Evolutionary conservation across 2,113 vertebrate species (phyloP).

Genomic region (Zootoca vivipara): DNA sequence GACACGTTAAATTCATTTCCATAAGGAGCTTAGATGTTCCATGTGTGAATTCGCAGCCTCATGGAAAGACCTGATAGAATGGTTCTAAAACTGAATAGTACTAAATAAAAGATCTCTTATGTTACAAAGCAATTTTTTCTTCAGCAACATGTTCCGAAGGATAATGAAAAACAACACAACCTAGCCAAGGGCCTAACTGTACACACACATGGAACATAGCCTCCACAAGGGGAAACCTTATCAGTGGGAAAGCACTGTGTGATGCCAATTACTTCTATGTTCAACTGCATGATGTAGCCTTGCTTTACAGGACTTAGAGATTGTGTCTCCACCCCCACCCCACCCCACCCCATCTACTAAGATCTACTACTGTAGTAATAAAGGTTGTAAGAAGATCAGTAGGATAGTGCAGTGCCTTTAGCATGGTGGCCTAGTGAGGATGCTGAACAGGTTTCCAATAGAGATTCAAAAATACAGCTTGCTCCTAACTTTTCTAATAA

Average conservation of each 20-base stretch:
- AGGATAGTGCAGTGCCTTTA: not conserved
- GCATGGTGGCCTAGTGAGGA: not conserved
- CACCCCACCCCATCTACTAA: not conserved
- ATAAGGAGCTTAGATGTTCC: not conserved
- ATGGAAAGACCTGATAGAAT: not conserved
- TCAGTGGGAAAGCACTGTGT: not conserved
- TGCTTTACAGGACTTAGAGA: not conserved
- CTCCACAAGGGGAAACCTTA: not conserved
- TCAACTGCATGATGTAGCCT: not conserved
- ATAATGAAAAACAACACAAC: accelerated
- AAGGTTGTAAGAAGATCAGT: not conserved
- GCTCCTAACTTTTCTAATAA: not conserved
- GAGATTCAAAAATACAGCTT: not conserved
- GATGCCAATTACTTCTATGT: conserved; percentile 8
- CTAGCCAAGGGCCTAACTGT: conserved; percentile 6
- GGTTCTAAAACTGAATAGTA: not conserved
- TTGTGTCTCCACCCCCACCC: not conserved
- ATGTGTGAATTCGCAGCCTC: not conserved
- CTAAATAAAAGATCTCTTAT: not conserved
- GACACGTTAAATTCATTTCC: too few species aligned
- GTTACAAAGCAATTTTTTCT: not conserved
- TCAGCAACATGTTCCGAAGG: not conserved
- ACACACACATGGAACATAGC: not conserved
- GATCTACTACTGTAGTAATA: not conserved
- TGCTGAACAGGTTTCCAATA: not conserved